Base-by-base conservation (phyloP, 2,797 vertebrate genomes). In the Pteropus rufus region DNA sequence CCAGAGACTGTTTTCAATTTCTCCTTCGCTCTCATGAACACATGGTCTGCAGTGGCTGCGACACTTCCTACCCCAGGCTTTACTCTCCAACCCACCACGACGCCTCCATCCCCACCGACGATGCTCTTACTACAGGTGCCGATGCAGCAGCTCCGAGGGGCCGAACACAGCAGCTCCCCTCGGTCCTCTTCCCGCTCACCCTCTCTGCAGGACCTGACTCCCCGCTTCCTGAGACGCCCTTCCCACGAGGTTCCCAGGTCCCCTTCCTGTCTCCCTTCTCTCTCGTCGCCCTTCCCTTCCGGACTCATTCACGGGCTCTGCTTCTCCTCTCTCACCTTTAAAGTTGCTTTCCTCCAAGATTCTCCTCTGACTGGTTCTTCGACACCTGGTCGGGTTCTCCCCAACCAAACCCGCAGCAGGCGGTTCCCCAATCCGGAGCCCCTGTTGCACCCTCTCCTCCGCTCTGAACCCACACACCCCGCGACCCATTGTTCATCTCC, bases 401-500 rank as follows among this genome's bases (percentile, higher is more conserved):
- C 36, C 70, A 84, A 8, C 12, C 52, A 34, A 16, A 70, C 44
- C 19, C 39, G 16, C 29, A 1, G n/a, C 46, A 11, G 21, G 26
- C 0, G 9, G 29, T 5, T 36, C 36, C 29, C 46, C 56, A 15
- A 0, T 19, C 0, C 1, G 34, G 15, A 23, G 52, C 4, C 16
- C 56, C 73, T n/a, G 64, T 56, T 10, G 12, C 49, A 16, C 56
- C 24, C 12, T 18, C 60, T 3, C 49, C 49, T 60, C 36, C 44
- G 58, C 10, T 24, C 67, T 18, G 54, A 82, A 41, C 10, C 26
- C 18, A 10, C 2, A 15, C 2, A 19, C 15, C 23, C 18, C 29
- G n/a, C 0, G 11, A 36, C 24, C n/a, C 1, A 0, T n/a, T 2
- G 0, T 3, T 5, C 46, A 46, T 26, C 34, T 26, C 15, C 15